Percentiles rank a stretch among this genome's conserved stretches.
Conservation (phyloP, 2,113 vertebrate genomes). For the Leptobrachium leishanense region DNA sequence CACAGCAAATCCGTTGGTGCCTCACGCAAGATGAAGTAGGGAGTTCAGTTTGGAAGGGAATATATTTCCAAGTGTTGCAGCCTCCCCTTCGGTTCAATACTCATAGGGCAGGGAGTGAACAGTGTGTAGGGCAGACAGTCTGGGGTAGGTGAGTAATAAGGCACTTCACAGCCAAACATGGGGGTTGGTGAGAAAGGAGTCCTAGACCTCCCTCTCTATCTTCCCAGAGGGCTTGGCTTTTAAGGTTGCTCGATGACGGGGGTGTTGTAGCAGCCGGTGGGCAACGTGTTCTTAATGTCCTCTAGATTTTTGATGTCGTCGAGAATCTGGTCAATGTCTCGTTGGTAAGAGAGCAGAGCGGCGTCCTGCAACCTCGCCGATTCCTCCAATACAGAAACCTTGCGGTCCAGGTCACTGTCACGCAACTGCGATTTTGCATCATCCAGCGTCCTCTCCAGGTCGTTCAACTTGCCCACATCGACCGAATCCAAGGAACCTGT, state of each 20-base stretch:
- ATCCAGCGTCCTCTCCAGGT: conserved; percentile 84
- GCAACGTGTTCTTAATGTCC: conserved; percentile 93
- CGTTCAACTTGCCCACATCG: conserved; percentile 86
- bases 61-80: conserved; percentile 29
- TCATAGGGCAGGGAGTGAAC: conserved; percentile 50
- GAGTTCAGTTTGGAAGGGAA: conserved; percentile 42
- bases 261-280: conserved; percentile 93
- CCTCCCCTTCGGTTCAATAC: conserved; percentile 26
- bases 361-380: conserved; percentile 83
- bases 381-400: conserved; percentile 81
- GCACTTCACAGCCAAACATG: conserved; percentile 64
- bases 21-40: conserved; percentile 27
- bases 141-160: conserved; percentile 73
- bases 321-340: conserved; percentile 86
- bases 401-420: conserved; percentile 80
- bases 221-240: conserved; percentile 36
- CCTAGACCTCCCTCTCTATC: conserved; percentile 47
- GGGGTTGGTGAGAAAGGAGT: conserved; percentile 49
- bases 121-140: conserved; percentile 31
- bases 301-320: conserved; percentile 91
- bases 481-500: conserved; percentile 91
- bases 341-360: conserved; percentile 85
- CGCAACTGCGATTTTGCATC: conserved; percentile 85
- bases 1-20: neutral
- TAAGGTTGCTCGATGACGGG: conserved; percentile 87